Base-by-base conservation (phyloP, 2,888 invertebrate species). In the Lasioglossum leucozonium region DNA sequence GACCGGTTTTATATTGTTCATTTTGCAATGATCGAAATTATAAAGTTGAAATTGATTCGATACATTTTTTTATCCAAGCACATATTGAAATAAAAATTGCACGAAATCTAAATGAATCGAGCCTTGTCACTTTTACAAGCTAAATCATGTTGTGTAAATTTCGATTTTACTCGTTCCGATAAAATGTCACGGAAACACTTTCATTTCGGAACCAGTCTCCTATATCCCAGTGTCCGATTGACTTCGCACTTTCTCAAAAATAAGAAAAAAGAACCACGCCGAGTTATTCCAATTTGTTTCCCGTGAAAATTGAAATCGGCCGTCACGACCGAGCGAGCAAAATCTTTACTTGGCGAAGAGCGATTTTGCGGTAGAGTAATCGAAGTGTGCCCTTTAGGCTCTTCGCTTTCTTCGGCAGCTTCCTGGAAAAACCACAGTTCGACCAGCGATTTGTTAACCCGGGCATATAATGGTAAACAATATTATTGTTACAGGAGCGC, bases 401-500 rank as follows among this genome's bases (percentile, higher is more conserved):
- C 10, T 42, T 77, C 40, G 11, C 62, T 51, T 69, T 82, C 73
- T 10, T 26, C 37, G 4, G 30, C 11, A n/a, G 8, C 13, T 62
- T 30, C 26, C 26, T 62, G 26, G 62, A 30, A 30, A 13, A 18
- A 18, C 62, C 62, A 30, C 62, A 26, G 26, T 13, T n/a, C n/a
- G n/a, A 58, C 5, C 26, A 13, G n/a, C 22, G 4, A 30, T 10
- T 69, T 16, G 40, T n/a, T n/a, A n/a, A 6, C 18, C 26, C 18
- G 18, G 26, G 40, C 4, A 18, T 44, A 40, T 42, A 30, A 65
- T 10, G 40, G 18, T 5, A 16, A 47, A 16, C 10, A 10, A 37
- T 1, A 26, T 65, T 34, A 34, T 8, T 72, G 2, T 11, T 55
- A 69, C 95, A 98, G 98, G 88, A 96, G 96, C 93, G 97, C 98